phyloP scores from a whole-genome alignment of 2,113 vertebrate genomes.

The Panthera uncia region DNA sequence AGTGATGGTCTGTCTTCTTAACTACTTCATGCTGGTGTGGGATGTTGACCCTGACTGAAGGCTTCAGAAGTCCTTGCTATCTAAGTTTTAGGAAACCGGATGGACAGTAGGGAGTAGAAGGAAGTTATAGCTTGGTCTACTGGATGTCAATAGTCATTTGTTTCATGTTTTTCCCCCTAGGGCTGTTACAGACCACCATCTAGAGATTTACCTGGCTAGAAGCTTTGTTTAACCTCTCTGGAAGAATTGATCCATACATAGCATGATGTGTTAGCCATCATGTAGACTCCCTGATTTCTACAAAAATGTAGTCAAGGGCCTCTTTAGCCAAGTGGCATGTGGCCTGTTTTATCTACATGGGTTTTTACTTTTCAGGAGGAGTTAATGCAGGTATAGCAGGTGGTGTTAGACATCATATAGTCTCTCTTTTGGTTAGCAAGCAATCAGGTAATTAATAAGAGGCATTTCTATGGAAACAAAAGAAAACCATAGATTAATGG shows the following conservation, averaged over 20 bases:
- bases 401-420: neutral
- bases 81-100: too few relatives aligned
- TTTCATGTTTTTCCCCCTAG: neutral
- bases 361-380: neutral
- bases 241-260: neutral
- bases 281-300: neutral
- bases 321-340: neutral
- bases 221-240: neutral
- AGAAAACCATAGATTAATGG: neutral
- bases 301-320: neutral
- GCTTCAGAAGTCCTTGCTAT: too few relatives aligned
- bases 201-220: neutral
- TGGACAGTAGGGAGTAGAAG: too few relatives aligned
- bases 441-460: neutral
- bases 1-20: too few relatives aligned
- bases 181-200: neutral
- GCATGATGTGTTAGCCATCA: neutral
- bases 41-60: too few relatives aligned
- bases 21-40: too few relatives aligned
- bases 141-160: neutral
- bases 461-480: neutral
- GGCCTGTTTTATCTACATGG: neutral
- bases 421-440: neutral
- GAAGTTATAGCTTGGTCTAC: neutral
- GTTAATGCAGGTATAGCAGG: neutral